Evolutionary conservation across 1,140 invertebrate species (phyloP), one percentile per base, ranked within the genome.

Genomic region (Platyscapa corneri): DNA sequence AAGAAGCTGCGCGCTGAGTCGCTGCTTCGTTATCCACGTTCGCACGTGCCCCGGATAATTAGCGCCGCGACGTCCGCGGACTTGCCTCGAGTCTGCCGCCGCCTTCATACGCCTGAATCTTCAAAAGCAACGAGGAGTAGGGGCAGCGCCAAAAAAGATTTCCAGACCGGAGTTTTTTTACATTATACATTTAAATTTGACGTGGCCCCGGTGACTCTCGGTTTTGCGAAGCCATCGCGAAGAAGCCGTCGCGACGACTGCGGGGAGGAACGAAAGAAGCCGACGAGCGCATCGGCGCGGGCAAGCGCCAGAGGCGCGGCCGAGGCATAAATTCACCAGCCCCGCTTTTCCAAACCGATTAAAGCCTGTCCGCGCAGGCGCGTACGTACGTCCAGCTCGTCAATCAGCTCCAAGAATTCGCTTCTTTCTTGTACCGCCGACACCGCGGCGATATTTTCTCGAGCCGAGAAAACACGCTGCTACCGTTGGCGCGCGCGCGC

Each of bases 381-480:
- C 60, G 20, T 32, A 34, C 53, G 72, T 30, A n/a, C 56, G 60
- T 79, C 76, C 64, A 42, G 20, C 20, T 74, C 83, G 76, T 84
- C 83, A 72, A 84, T 84, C 83, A 79, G 64, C 32, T 23, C 72
- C 72, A 34, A n/a, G 74, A 65, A 67, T 72, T n/a, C 56, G 39
- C 30, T 72, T 67, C 75, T 12, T 30, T 27, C 60, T n/a, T 18
- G 60, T 53, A 27, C 37, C 70, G 70, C 3, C 49, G 34, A n/a
- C 70, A 20, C 14, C n/a, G 42, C 46, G 64, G 80, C 80, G 30
- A 77, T 85, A 85, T 85, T 74, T 84, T 79, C 76, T 7, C 67
- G 65, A 37, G 83, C 83, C 64, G 77, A 80, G 83, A 74, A 80
- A 84, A 84, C 65, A 30, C 72, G 46, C 74, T 18, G 74, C 74